Conservation (phyloP, 2,797 vertebrate genomes). For the Halcyon leucocephala region DNA sequence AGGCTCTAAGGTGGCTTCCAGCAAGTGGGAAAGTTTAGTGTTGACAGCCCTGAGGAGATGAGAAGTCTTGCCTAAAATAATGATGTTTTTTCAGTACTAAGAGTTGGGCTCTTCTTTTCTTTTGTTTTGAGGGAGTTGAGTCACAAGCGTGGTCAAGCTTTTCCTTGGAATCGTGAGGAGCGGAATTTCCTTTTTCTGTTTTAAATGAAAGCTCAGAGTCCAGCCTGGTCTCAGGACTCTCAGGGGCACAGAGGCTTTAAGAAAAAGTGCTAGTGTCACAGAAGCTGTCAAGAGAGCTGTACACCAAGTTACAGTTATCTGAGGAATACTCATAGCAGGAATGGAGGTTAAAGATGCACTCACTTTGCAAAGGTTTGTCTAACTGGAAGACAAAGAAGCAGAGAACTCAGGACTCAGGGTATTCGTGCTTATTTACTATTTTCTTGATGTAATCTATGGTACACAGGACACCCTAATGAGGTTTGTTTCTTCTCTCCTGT, state of each 20-base stretch:
- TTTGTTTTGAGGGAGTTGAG: not conserved
- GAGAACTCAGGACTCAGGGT: not conserved
- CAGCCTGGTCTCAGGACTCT: accelerated
- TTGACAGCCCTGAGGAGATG: not conserved
- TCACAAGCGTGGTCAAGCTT: not conserved
- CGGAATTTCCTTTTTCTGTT: not conserved
- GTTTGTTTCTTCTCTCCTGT: not conserved
- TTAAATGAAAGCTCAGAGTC: not conserved
- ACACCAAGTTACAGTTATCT: not conserved
- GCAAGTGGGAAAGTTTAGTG: not conserved
- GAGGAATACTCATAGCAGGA: not conserved
- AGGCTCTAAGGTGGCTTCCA: not conserved
- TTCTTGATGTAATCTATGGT: not conserved
- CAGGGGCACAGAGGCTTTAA: not conserved
- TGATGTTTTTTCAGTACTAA: not conserved
- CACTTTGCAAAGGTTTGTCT: not conserved
- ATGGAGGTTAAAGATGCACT: not conserved
- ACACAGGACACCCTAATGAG: not conserved
- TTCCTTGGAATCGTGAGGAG: not conserved
- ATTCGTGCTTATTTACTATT: not conserved
- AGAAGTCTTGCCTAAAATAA: not conserved
- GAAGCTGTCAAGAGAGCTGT: not conserved
- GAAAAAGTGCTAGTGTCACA: not conserved
- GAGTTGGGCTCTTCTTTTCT: not conserved
- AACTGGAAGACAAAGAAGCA: not conserved